Base-by-base conservation (phyloP, 2,113 vertebrate species). In the Columba janthina region DNA sequence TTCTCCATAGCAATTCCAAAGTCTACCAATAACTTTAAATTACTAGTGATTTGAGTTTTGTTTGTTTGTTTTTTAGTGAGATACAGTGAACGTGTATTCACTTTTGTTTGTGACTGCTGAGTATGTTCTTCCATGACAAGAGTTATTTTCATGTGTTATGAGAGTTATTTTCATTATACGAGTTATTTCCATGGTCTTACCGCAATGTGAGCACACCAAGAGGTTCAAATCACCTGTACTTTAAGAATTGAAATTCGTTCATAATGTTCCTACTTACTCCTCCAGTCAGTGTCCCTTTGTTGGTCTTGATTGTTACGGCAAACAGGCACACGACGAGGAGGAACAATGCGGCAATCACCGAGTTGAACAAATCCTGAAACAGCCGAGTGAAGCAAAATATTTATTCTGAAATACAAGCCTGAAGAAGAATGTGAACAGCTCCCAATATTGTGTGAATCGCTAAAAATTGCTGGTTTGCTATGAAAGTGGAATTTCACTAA, bases 341-440 rank as follows among this genome's bases (percentile, higher is more conserved):
- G 94, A 98, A 98, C 62, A 98, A 4, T 0, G 97, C 97, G 54
- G 98, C 93, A 78, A 98, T 94, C 48, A 98, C 10, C 3, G 99
- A 99, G 94, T 99, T 99, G 50, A 98, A 96, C 90, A 98, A 25
- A 96, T 99, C 99, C 99, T 99, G 96, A 57, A 97, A 97, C 90
- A 75, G 90, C 31, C 92, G 66, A 79, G n/a, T 21, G 91, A 90
- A 88, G 76, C 26, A 71, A 54, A 65, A 19, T 9, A 36, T 70
- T 92, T 89, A 89, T 17, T 90, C 32, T 26, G 40, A 66, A 42
- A 51, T 22, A 57, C 29, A 54, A 0, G 2, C n/a, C 40, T n/a
- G 67, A 34, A 38, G 60, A 91, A 72, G 60, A 91, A 72, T 0
- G 2, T 13, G 13, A 58, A 58, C 15, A 66, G 32, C 13, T 25